These are phyloP conservation scores for Burhinus oedicnemus DNA, from an alignment of 2,113 vertebrate genomes.

Conservation along the genomic window DNA sequence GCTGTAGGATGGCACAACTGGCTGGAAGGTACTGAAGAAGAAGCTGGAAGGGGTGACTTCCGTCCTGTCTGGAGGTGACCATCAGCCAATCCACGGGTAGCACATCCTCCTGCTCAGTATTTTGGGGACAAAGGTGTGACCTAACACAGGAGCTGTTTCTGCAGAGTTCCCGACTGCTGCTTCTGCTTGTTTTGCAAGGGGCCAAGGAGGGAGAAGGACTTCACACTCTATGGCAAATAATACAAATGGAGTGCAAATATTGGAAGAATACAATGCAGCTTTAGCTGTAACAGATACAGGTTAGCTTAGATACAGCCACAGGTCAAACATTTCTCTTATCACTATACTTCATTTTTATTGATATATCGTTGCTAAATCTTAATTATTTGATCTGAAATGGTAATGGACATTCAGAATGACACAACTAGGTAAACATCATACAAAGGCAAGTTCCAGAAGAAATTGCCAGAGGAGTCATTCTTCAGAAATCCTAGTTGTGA, in stretches of 20 bases:
- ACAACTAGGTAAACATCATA: background rate
- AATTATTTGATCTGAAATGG: background rate
- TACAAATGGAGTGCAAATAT: background rate
- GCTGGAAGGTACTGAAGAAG: background rate
- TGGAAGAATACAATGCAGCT: background rate
- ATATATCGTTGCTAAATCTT: background rate
- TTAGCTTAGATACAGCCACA: background rate
- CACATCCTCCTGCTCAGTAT: background rate
- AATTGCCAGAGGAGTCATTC: background rate
- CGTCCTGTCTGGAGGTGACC: background rate
- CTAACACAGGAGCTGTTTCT: background rate
- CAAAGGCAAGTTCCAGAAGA: background rate
- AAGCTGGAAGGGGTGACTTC: background rate
- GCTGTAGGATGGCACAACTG: background rate
- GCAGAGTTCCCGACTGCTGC: background rate
- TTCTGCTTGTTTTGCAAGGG: background rate
- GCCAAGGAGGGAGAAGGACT: background rate
- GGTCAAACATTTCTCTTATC: background rate
- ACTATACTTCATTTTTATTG: background rate
- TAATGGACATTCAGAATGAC: background rate
- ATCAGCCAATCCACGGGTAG: background rate
- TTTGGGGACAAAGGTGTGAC: background rate
- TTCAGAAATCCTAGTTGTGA: background rate
- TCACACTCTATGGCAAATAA: background rate
- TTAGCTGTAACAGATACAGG: background rate